Conservation (phyloP, 2,113 vertebrate genomes). For the Psophia crepitans region DNA sequence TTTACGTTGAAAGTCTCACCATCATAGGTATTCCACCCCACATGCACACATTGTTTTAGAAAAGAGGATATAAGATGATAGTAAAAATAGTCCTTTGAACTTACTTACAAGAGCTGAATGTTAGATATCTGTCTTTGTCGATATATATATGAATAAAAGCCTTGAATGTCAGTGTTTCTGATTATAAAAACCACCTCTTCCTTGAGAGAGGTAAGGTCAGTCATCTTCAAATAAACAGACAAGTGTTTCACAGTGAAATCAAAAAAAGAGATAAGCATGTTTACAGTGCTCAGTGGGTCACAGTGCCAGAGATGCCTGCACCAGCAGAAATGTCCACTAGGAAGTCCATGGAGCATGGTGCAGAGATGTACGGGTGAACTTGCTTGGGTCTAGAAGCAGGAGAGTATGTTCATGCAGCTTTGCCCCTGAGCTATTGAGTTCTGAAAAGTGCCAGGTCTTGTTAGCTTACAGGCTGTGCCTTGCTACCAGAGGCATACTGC, state of each 20-base stretch:
- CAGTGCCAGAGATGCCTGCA: background rate
- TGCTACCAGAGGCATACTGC: background rate
- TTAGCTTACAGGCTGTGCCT: background rate
- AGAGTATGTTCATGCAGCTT: background rate
- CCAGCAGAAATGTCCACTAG: background rate
- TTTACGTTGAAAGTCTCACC: background rate
- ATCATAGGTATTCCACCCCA: background rate
- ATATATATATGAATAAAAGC: background rate
- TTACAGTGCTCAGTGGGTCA: background rate
- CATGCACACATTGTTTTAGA: background rate
- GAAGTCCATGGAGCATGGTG: accelerated
- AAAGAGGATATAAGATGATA: background rate
- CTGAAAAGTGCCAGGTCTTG: background rate
- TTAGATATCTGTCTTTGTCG: background rate
- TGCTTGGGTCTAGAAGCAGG: background rate
- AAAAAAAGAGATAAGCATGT: background rate
- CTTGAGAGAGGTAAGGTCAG: background rate
- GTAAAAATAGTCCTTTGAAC: background rate
- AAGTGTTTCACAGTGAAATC: background rate
- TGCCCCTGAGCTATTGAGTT: background rate
- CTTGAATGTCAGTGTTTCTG: background rate
- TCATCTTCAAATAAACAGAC: background rate
- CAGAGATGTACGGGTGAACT: background rate
- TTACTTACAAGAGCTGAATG: background rate
- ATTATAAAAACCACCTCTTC: background rate